These are phyloP conservation scores for Myzus persicae DNA, from an alignment of 1,140 invertebrate species.

Conservation along the genomic window DNA sequence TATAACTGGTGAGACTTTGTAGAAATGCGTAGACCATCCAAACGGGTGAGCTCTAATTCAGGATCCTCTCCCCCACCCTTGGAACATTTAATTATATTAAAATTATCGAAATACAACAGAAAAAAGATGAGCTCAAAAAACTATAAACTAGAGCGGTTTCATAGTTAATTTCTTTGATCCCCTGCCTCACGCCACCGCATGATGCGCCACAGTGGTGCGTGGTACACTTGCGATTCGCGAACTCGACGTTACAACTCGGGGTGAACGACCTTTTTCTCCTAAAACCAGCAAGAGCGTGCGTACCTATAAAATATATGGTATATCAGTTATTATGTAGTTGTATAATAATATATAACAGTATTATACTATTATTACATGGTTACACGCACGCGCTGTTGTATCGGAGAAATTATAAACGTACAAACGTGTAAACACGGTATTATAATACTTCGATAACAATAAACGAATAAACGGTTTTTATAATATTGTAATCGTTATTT, in stretches of 20 bases:
- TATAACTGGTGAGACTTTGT: not conserved
- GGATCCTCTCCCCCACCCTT: not conserved
- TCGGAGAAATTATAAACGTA: not conserved
- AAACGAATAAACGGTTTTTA: not conserved
- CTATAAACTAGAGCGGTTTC: not conserved
- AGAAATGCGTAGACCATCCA: no score
- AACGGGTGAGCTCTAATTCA: not conserved
- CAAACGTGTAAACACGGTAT: not conserved
- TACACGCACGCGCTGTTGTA: not conserved
- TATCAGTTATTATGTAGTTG: not conserved
- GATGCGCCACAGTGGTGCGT: not conserved
- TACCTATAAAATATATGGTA: no score
- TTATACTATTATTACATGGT: not conserved
- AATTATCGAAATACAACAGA: not conserved
- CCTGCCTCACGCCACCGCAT: no score
- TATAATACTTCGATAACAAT: not conserved
- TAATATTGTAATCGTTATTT: not conserved
- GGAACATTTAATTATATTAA: not conserved
- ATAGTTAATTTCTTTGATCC: not conserved
- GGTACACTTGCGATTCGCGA: not conserved
- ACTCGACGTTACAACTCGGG: not conserved
- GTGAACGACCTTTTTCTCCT: constrained; percentile 13
- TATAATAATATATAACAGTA: not conserved
- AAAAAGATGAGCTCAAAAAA: not conserved
- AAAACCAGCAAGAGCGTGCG: not conserved